Base-by-base conservation (phyloP, 2,113 vertebrate species). In the Geococcyx californianus region DNA sequence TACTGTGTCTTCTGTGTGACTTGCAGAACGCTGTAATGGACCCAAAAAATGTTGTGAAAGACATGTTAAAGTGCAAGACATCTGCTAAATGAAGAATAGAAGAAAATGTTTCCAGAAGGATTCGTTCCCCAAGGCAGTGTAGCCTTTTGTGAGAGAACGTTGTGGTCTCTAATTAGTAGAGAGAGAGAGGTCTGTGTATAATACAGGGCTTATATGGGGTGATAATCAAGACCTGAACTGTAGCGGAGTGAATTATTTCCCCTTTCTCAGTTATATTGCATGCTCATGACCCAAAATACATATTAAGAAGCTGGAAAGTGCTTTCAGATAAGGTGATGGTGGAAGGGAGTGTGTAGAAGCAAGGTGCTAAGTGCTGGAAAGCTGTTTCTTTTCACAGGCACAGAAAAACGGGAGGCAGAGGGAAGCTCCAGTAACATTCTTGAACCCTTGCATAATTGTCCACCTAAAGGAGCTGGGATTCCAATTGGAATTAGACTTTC, bases 161-260 rank as follows among this genome's bases (percentile, higher is more conserved):
- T 54, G 11, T 2, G 62, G 47, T 25, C 9, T n/a, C 42, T 68
- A 44, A 19, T 42, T 16, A 10, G 6, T 14, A 34, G 17, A 38
- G 77, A 82, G 7, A 26, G 21, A 33, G 16, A 44, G 31, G 28
- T 56, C 40, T 45, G 3, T 20, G 3, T 8, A 4, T 17, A 9
- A 16, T 7, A 13, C 6, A 29, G 36, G 36, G 33, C 42, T 69
- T 25, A 2, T 8, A 14, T 44, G 16, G 40, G 19, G 26, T 51
- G 25, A 28, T 21, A 16, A 68, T 23, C 45, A 45, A 62, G 66
- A 21, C 0, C 7, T n/a, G 25, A 19, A 20, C 18, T 0, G 1
- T 29, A 49, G 49, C 28, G 31, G 10, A 8, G 31, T 25, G 13
- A 73, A 9, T 25, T 26, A 7, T n/a, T 59, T 7, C 28, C 54